Conservation (phyloP, 2,797 vertebrate genomes). For the Paramormyrops hopkinsi region DNA sequence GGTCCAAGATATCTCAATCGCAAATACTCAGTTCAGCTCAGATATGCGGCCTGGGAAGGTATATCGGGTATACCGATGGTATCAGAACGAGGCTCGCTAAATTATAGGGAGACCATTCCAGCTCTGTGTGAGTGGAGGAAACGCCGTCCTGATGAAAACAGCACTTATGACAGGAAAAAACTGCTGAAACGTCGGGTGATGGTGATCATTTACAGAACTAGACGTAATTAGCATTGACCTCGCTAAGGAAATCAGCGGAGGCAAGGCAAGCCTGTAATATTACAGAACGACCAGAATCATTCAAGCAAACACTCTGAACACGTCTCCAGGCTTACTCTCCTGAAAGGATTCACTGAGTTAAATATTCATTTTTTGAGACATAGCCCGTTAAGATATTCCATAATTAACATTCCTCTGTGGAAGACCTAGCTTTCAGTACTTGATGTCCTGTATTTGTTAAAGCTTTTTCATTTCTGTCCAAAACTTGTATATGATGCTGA, state of each 20-base stretch:
- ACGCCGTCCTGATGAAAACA: neutral
- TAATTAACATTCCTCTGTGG: slow-evolving; percentile 3
- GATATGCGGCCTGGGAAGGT: neutral
- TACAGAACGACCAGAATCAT: neutral
- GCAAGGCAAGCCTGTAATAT: neutral
- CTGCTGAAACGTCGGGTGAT: neutral
- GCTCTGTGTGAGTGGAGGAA: neutral
- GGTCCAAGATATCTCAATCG: neutral
- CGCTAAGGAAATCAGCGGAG: neutral
- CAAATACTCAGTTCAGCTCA: neutral
- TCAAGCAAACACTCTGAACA: neutral
- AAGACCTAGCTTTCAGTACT: neutral
- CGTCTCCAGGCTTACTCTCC: neutral
- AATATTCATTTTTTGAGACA: neutral
- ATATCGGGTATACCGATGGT: neutral
- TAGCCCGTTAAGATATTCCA: neutral
- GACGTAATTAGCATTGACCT: neutral
- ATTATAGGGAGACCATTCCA: neutral
- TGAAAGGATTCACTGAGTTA: neutral
- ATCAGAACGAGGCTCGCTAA: neutral
- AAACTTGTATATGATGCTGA: neutral
- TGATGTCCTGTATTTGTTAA: neutral
- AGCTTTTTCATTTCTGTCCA: neutral
- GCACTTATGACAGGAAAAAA: neutral
- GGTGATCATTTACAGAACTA: slow-evolving; percentile 2